Evolutionary conservation across 2,797 vertebrate species (phyloP).

Genomic region (Sebastes cheni): DNA sequence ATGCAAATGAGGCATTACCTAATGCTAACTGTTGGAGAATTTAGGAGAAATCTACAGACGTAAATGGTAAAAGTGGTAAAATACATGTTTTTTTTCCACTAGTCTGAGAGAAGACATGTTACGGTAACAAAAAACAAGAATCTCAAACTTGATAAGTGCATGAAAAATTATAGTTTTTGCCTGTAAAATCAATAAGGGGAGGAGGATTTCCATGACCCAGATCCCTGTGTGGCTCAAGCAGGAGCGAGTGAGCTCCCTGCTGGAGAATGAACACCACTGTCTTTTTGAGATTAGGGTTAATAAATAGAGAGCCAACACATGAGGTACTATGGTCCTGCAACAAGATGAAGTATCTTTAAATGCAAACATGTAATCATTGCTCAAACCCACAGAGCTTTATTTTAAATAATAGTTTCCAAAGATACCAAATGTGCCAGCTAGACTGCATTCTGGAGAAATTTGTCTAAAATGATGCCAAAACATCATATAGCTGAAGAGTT

Average conservation of each 20-base stretch:
- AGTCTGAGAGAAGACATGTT: no score
- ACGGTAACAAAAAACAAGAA: no score
- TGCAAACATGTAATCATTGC: not conserved
- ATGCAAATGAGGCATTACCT: no score
- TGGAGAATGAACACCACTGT: constrained; percentile 12
- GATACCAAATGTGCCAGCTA: not conserved
- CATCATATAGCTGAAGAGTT: no score
- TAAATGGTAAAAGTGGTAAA: no score
- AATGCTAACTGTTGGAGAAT: no score
- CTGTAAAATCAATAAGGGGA: not conserved
- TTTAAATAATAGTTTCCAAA: not conserved
- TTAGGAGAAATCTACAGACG: no score
- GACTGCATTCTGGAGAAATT: not conserved
- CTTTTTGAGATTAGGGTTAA: not conserved
- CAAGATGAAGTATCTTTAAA: not conserved
- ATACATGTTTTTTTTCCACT: no score
- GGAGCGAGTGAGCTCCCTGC: constrained; percentile 44
- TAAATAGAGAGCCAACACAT: not conserved
- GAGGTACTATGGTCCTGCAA: not conserved
- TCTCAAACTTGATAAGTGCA: no score
- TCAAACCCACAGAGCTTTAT: not conserved
- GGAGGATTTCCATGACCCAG: not conserved
- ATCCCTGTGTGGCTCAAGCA: not conserved
- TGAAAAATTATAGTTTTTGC: no score
- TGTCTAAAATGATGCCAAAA: not conserved